These are phyloP conservation scores for Pangasius krempfi DNA, from an alignment of 2,797 vertebrate genomes.

Conservation along the genomic window DNA sequence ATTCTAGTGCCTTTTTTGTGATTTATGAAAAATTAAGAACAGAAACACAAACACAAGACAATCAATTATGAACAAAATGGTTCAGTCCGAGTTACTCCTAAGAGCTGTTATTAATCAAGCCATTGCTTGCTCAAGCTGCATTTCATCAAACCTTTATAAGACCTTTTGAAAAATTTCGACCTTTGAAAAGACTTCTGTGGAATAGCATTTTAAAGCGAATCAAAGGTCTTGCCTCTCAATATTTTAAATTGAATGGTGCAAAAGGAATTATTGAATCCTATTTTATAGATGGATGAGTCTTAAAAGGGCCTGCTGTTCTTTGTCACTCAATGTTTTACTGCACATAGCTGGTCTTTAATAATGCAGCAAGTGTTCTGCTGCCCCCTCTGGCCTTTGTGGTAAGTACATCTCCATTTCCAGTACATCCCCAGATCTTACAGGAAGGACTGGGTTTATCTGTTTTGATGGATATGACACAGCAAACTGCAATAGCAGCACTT, in stretches of 20 bases:
- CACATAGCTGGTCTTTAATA: slow-evolving; percentile 17
- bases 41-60: slow-evolving; percentile 14
- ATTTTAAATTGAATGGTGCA: slow-evolving; percentile 30
- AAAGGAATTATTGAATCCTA: slow-evolving; percentile 13
- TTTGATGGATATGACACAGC: neutral
- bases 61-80: slow-evolving; percentile 32
- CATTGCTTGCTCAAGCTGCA: slow-evolving; percentile 36
- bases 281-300: slow-evolving; percentile 23
- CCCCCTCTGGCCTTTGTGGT: slow-evolving; percentile 69
- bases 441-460: slow-evolving; percentile 4
- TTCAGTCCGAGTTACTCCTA: slow-evolving; percentile 8
- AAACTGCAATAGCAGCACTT: neutral
- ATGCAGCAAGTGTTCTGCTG: slow-evolving; percentile 60
- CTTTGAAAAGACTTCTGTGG: slow-evolving; percentile 28
- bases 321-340: slow-evolving; percentile 9
- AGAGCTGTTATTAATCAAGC: slow-evolving; percentile 29
- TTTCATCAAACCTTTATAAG: slow-evolving; percentile 33
- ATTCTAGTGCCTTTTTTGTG: neutral
- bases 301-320: slow-evolving; percentile 22
- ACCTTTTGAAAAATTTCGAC: slow-evolving; percentile 17
- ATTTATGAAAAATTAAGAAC: neutral
- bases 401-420: slow-evolving; percentile 64
- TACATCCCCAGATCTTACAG: neutral
- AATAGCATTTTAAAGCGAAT: slow-evolving; percentile 33
- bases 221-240: slow-evolving; percentile 22